phyloP scores from a whole-genome alignment of 2,797 vertebrate species.

The Thalassophryne amazonica region DNA sequence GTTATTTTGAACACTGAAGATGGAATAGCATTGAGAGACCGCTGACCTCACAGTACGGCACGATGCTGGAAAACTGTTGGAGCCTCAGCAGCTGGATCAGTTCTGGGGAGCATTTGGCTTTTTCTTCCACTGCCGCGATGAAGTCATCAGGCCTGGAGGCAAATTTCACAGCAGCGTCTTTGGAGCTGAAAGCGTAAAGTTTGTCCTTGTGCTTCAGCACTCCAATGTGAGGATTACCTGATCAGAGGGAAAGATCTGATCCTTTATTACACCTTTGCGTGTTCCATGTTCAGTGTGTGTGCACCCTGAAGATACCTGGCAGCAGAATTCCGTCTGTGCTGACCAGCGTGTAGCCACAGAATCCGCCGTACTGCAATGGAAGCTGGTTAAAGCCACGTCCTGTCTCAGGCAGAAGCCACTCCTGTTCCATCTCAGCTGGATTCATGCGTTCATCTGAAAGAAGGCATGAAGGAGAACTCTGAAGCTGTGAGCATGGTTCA shows the following conservation, averaged over 20 bases:
- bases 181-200: slow-evolving; percentile 85
- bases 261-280: too few relatives aligned
- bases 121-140: slow-evolving; percentile 78
- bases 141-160: slow-evolving; percentile 80
- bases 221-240: slow-evolving; percentile 89
- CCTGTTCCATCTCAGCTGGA: slow-evolving; percentile 68
- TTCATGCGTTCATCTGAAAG: slow-evolving; percentile 75
- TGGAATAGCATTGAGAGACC: too few relatives aligned
- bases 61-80: slow-evolving; percentile 79
- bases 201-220: slow-evolving; percentile 86
- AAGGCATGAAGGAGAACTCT: neutral
- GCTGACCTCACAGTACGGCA: slow-evolving; percentile 78
- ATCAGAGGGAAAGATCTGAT: too few relatives aligned
- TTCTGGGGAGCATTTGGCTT: slow-evolving; percentile 80
- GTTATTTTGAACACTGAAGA: neutral
- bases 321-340: slow-evolving; percentile 82
- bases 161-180: slow-evolving; percentile 83
- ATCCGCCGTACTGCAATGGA: slow-evolving; percentile 83
- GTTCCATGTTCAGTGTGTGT: neutral
- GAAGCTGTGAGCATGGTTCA: neutral
- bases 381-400: slow-evolving; percentile 73
- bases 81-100: slow-evolving; percentile 89
- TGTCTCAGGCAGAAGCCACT: slow-evolving; percentile 90
- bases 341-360: slow-evolving; percentile 85
- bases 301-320: slow-evolving; percentile 77